Percentiles rank a stretch among this genome's conserved stretches.
These are phyloP conservation scores for Parascotia fuliginaria DNA, from an alignment of 2,888 invertebrate species.

Conservation along the genomic window DNA sequence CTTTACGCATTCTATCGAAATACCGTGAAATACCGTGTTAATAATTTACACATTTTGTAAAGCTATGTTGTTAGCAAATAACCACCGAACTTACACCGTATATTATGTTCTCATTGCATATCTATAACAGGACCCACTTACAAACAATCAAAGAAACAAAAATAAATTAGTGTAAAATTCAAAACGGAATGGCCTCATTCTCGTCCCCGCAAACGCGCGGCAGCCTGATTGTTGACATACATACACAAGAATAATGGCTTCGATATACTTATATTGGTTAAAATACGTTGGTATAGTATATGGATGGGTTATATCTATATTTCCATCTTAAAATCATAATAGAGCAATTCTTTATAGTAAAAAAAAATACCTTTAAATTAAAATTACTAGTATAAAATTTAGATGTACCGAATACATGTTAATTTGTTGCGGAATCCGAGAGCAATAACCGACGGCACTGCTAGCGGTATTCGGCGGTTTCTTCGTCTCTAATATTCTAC, in stretches of 20 bases:
- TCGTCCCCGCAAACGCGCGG: conserved; percentile 30
- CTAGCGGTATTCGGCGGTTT: conserved; percentile 84
- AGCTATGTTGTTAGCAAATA: neutral
- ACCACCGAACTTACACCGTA: conserved; percentile 15
- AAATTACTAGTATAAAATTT: conserved; percentile 79
- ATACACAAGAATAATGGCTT: conserved; percentile 37
- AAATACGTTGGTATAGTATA: conserved; percentile 16
- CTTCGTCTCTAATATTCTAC: conserved; percentile 79
- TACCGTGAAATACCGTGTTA: neutral
- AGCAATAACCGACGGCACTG: conserved; percentile 81
- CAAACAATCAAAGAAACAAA: conserved; percentile 44
- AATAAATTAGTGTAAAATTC: conserved; percentile 50
- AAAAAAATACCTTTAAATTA: conserved; percentile 67
- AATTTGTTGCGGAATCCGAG: conserved; percentile 86
- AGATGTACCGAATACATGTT: conserved; percentile 85
- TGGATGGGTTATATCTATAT: conserved; percentile 15
- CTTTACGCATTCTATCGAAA: neutral
- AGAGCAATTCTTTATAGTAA: conserved; percentile 28
- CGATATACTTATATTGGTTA: conserved; percentile 30
- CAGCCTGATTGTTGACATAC: conserved; percentile 49
- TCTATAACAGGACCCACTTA: conserved; percentile 38
- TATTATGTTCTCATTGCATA: conserved; percentile 18
- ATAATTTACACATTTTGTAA: neutral
- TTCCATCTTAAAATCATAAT: conserved; percentile 30
- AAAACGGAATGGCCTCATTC: conserved; percentile 57